These are phyloP conservation scores for Tinea semifulvella DNA, from an alignment of 2,888 invertebrate genomes.

Conservation along the genomic window DNA sequence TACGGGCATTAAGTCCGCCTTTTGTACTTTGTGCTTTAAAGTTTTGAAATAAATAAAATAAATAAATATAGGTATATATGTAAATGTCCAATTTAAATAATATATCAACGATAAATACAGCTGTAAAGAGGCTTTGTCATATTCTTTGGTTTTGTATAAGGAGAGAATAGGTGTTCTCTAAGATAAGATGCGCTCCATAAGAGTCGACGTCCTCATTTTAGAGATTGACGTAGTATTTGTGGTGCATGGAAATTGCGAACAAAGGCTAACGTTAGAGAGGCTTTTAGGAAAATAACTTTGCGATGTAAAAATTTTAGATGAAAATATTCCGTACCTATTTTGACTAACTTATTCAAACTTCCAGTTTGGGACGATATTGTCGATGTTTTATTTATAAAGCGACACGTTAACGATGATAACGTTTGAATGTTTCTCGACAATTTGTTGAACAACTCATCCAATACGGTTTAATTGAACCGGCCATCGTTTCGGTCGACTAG, in stretches of 20 bases:
- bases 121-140: too few relatives aligned
- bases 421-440: not conserved
- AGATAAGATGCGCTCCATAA: too few relatives aligned
- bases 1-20: too few relatives aligned
- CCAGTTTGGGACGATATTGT: not conserved
- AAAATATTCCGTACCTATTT: not conserved
- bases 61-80: too few relatives aligned
- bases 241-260: conserved; percentile 5
- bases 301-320: not conserved
- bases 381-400: conserved; percentile 1
- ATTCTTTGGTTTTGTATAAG: too few relatives aligned
- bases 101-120: too few relatives aligned
- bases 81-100: too few relatives aligned
- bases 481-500: conserved; percentile 1
- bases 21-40: too few relatives aligned
- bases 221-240: conserved; percentile 6
- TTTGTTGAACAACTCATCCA: conserved; percentile 10
- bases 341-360: not conserved
- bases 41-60: too few relatives aligned
- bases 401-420: not conserved
- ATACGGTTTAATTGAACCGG: conserved; percentile 12
- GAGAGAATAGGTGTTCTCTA: too few relatives aligned
- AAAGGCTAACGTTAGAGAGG: conserved; percentile 2
- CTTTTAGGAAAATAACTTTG: conserved; percentile 7
- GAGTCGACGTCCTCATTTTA: not conserved